These are phyloP conservation scores for Enhydra lutris DNA, from an alignment of 2,113 vertebrate species.

Conservation along the genomic window DNA sequence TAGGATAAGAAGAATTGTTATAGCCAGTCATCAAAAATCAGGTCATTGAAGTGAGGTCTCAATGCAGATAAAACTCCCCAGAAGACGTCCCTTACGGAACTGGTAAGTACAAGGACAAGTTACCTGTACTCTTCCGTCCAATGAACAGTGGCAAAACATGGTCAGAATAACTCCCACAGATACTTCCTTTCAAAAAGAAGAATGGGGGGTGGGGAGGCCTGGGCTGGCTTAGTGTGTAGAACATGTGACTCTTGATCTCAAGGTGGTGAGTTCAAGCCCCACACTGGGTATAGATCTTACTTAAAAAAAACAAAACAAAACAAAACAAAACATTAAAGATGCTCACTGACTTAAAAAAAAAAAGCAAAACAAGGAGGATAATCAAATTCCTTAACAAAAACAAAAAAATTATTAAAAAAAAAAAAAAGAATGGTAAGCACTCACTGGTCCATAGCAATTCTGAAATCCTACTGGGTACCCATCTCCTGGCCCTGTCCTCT, in stretches of 20 bases:
- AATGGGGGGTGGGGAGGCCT: neutral
- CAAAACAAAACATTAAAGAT: neutral
- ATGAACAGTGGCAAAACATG: accelerated
- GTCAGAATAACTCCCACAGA: neutral
- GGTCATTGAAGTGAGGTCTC: neutral
- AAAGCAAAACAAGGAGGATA: neutral
- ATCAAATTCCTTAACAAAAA: neutral
- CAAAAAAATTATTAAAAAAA: neutral
- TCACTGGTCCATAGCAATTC: neutral
- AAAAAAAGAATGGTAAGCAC: neutral
- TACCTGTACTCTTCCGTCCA: accelerated
- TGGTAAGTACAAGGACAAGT: neutral
- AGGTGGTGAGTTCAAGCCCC: neutral
- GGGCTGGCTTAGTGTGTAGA: neutral
- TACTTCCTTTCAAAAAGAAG: neutral
- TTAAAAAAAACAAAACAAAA: neutral
- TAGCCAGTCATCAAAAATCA: neutral
- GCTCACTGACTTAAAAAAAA: neutral
- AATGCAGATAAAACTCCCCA: neutral
- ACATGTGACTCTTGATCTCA: neutral
- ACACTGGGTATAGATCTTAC: neutral
- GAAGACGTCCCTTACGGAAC: neutral
- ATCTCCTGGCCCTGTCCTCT: neutral
- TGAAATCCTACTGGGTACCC: neutral
- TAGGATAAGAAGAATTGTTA: neutral